Evolutionary conservation across 2,797 vertebrate genomes (phyloP).

Genomic region (Hyperoplus lanceolatus): DNA sequence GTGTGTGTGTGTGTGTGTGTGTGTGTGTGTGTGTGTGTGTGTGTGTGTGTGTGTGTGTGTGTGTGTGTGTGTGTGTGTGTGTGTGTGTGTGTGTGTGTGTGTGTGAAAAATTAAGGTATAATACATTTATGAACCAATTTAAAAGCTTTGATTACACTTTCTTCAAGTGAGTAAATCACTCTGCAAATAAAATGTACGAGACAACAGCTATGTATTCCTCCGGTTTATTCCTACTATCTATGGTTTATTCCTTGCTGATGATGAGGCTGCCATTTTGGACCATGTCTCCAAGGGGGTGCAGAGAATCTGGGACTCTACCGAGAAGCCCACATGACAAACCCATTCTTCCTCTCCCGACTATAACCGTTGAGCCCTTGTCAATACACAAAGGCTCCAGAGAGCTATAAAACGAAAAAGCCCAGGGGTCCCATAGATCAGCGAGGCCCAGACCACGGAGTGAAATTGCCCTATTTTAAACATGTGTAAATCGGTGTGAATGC

Average conservation of each 20-base stretch:
- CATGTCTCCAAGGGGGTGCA: slow-evolving; percentile 48
- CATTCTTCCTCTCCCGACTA: slow-evolving; percentile 63
- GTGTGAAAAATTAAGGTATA: slow-evolving; percentile 14
- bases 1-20: not conserved
- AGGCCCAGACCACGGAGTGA: slow-evolving; percentile 54
- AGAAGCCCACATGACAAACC: slow-evolving; percentile 66
- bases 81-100: not conserved
- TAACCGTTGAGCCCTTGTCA: slow-evolving; percentile 67
- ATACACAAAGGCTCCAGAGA: slow-evolving; percentile 71
- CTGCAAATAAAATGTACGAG: slow-evolving; percentile 42
- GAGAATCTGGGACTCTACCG: slow-evolving; percentile 45
- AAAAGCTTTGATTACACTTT: not conserved
- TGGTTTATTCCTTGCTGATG: slow-evolving; percentile 52
- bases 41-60: not conserved
- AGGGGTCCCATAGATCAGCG: slow-evolving; percentile 66
- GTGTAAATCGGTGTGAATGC: slow-evolving; percentile 74
- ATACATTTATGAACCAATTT: slow-evolving; percentile 20
- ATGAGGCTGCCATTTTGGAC: slow-evolving; percentile 75
- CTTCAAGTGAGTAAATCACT: not conserved
- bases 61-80: not conserved
- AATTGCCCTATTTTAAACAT: slow-evolving; percentile 75
- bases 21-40: not conserved
- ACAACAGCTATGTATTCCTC: slow-evolving; percentile 35
- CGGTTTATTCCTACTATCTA: slow-evolving; percentile 38
- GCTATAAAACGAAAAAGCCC: slow-evolving; percentile 70